Base-by-base conservation (phyloP, 2,113 vertebrate species). In the Pao palembangensis region DNA sequence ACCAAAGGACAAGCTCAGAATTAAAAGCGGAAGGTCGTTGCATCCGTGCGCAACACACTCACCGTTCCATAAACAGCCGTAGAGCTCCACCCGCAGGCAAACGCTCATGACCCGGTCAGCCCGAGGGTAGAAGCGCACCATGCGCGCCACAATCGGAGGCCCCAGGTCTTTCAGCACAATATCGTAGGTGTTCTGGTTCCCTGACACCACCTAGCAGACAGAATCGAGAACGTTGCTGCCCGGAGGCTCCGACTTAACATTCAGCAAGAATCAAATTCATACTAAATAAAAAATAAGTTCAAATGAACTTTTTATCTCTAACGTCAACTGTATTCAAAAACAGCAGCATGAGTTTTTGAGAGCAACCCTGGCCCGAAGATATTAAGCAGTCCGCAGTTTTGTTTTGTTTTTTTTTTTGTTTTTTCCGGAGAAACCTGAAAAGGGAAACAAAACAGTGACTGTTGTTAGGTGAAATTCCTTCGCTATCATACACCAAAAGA, bases 41-140 rank as follows among this genome's bases (percentile, higher is more conserved):
- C 5, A 2, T 17, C 43, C 43, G 43, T 17, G 15, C 44, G 15
- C 16, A 7, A n/a, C 16, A n/a, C 57, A 68, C 76, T 91, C 67
- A 98, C 96, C 93, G 1, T 91, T 89, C 96, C 96, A 98, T 0
- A 93, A 68, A 31, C 96, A 98, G 70, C 96, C 96, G 0, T 98
- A 98, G 20, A 98, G 93, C 78, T 98, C 96, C 10, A 98, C 92
- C 13, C 96, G 90, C 34, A 98, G 89, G 81, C 96, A 98, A 48
- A 98, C 95, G 0, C 95, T 98, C 95, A 98, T 97, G 59, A 96
- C 91, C 0, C 96, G 90, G 84, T 97, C 94, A 0, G 95, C 94
- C 28, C 94, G 87, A 0, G 96, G 95, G 70, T 94, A 94, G 75
- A 97, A 93, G 0, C 96, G 94, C 13, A 96, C 92, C 56, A 93